Conservation (phyloP, 2,888 invertebrate species). For the Drosophila eohydei region DNA sequence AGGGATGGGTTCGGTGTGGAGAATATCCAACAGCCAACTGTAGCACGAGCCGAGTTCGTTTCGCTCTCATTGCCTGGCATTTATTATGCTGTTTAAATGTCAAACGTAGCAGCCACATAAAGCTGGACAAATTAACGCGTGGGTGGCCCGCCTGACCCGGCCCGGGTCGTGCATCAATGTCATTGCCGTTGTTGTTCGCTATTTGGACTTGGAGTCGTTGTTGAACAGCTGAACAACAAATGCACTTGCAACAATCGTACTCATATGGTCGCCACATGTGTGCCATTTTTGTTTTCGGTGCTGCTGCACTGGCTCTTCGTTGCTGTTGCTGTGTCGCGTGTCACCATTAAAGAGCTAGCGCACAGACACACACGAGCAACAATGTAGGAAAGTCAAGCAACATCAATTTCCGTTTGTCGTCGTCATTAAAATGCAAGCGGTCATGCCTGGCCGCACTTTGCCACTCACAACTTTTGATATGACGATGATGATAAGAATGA, state of each 20-base stretch:
- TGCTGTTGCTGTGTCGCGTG: slow-evolving; percentile 70
- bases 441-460: slow-evolving; percentile 54
- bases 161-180: slow-evolving; percentile 73
- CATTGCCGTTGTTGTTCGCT: slow-evolving; percentile 31
- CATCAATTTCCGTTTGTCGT: slow-evolving; percentile 76
- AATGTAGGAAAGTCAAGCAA: slow-evolving; percentile 71
- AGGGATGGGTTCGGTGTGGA: slow-evolving; percentile 6
- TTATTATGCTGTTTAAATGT: slow-evolving; percentile 71
- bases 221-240: slow-evolving; percentile 37
- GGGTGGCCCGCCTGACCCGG: slow-evolving; percentile 36
- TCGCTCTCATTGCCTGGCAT: slow-evolving; percentile 61
- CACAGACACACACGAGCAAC: slow-evolving; percentile 42
- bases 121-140: slow-evolving; percentile 74
- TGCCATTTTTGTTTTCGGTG: slow-evolving; percentile 7
- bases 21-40: slow-evolving; percentile 23
- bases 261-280: slow-evolving; percentile 68
- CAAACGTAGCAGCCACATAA: slow-evolving; percentile 53
- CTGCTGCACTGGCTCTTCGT: slow-evolving; percentile 11
- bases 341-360: slow-evolving; percentile 58
- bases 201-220: slow-evolving; percentile 12
- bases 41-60: slow-evolving; percentile 23
- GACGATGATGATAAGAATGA: slow-evolving; percentile 2
- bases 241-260: slow-evolving; percentile 43
- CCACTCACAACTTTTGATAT: slow-evolving; percentile 21
- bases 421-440: slow-evolving; percentile 72